These are phyloP conservation scores for Chymomyza amoena DNA, from an alignment of 2,888 invertebrate genomes.

Conservation along the genomic window DNA sequence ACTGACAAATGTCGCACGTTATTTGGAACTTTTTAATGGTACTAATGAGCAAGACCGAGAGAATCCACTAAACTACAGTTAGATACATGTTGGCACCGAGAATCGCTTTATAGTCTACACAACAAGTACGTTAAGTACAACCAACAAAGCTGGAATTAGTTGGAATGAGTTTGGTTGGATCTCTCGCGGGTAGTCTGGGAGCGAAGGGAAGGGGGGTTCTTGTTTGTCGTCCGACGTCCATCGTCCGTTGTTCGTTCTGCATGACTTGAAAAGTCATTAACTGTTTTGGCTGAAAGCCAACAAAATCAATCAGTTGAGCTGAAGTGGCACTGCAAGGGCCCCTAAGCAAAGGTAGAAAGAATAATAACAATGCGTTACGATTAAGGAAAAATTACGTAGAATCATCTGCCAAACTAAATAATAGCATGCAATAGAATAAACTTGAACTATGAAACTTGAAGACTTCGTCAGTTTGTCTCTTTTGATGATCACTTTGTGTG, in stretches of 20 bases:
- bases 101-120: too few relatives aligned
- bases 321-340: neutral
- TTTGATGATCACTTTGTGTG: too few relatives aligned
- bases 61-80: neutral
- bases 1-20: slow-evolving; percentile 29
- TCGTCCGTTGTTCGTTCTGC: neutral
- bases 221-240: neutral
- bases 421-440: neutral
- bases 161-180: too few relatives aligned
- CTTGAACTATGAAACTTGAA: too few relatives aligned
- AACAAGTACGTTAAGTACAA: too few relatives aligned
- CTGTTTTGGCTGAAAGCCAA: slow-evolving; percentile 24
- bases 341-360: neutral
- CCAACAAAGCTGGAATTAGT: too few relatives aligned
- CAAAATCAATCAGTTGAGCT: slow-evolving; percentile 25
- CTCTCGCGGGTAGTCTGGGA: neutral
- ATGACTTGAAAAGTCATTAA: slow-evolving; percentile 39
- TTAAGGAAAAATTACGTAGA: slow-evolving; percentile 24
- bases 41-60: neutral
- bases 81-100: too few relatives aligned
- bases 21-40: slow-evolving; percentile 3
- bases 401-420: slow-evolving; percentile 16
- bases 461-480: too few relatives aligned
- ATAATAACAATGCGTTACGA: slow-evolving; percentile 2
- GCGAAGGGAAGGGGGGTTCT: slow-evolving; percentile 6